A percentile compares a stretch with the other conserved stretches of the same genome.
Conservation (phyloP, 1,140 invertebrate genomes). For the Eciton burchellii region DNA sequence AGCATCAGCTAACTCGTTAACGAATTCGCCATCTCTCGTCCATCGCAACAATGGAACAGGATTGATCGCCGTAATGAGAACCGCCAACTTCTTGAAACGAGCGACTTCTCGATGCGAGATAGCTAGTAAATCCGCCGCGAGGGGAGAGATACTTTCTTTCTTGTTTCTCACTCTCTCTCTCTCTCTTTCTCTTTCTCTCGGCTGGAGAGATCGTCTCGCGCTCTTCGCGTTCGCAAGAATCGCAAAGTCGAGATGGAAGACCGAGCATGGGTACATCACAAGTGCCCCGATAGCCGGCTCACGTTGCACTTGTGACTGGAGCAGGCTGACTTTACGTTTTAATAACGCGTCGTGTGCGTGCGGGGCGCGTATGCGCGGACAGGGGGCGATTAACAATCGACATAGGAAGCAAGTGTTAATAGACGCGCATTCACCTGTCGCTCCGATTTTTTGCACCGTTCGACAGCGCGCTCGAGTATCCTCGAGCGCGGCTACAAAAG, state of each 20-base stretch:
- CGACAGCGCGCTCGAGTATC: slow-evolving; percentile 15
- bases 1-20: slow-evolving; percentile 9
- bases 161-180: no score
- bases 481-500: not conserved
- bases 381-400: slow-evolving; percentile 4
- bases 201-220: no score
- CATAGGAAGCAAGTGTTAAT: slow-evolving; percentile 1
- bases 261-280: no score
- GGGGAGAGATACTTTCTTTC: no score
- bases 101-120: not conserved
- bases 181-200: not conserved
- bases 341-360: slow-evolving; percentile 1
- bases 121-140: not conserved
- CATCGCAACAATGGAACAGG: not conserved
- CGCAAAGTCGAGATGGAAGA: not conserved
- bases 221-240: no score
- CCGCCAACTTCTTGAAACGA: not conserved
- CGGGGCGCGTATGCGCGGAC: not conserved
- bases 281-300: not conserved
- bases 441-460: slow-evolving; percentile 20
- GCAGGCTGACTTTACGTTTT: not conserved
- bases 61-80: not conserved
- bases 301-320: slow-evolving; percentile 2
- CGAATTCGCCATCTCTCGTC: not conserved
- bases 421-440: not conserved